These are phyloP conservation scores for Ophiodon elongatus DNA, from an alignment of 2,113 vertebrate genomes.

Conservation along the genomic window DNA sequence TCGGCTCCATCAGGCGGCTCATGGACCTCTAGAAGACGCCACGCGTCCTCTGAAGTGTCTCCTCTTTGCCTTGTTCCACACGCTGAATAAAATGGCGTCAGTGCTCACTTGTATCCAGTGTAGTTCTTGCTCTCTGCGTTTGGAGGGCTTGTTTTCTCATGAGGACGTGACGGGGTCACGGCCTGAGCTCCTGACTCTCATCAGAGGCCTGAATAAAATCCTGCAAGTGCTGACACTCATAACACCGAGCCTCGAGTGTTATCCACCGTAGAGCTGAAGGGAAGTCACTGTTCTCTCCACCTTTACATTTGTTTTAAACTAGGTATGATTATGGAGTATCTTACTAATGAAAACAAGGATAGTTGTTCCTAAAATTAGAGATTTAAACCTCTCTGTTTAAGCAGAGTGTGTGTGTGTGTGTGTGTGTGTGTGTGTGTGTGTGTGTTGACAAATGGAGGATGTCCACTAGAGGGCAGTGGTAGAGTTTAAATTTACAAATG, in stretches of 20 bases:
- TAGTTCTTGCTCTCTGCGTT: constrained; percentile 77
- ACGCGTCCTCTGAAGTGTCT: constrained; percentile 79
- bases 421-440: neutral
- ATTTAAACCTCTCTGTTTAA: neutral
- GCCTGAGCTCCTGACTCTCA: constrained; percentile 51
- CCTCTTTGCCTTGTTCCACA: constrained; percentile 79
- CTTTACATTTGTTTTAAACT: neutral
- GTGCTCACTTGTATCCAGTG: constrained; percentile 68
- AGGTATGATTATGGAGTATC: neutral
- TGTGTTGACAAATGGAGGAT: too few species aligned
- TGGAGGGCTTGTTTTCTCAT: constrained; percentile 51
- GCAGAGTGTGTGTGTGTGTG: neutral
- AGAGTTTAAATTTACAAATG: neutral
- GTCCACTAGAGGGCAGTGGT: constrained; percentile 50
- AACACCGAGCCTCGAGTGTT: constrained; percentile 46
- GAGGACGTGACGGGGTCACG: constrained; percentile 35
- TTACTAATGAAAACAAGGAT: neutral
- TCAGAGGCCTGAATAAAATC: constrained; percentile 75
- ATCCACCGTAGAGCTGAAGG: constrained; percentile 39
- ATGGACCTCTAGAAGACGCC: constrained; percentile 77
- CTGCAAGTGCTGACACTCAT: constrained; percentile 44
- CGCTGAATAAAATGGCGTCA: constrained; percentile 79
- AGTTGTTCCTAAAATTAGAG: neutral
- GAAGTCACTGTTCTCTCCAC: neutral
- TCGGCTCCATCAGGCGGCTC: constrained; percentile 73